A percentile compares a stretch with the other conserved stretches of the same genome.
These are phyloP conservation scores for Lochmaea capreae DNA, from an alignment of 2,888 invertebrate genomes.

Conservation along the genomic window DNA sequence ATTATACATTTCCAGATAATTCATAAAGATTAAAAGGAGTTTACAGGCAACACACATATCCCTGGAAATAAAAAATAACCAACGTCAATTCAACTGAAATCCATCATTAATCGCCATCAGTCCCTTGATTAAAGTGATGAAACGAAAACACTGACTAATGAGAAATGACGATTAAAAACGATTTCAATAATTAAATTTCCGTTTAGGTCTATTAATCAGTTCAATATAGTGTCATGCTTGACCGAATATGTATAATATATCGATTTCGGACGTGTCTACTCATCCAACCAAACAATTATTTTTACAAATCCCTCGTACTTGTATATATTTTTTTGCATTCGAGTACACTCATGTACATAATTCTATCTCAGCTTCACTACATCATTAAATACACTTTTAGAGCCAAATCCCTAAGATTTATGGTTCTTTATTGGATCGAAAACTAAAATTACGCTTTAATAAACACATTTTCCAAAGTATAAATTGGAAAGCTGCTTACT, in stretches of 20 bases:
- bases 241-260: constrained; percentile 12
- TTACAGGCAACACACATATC: background rate
- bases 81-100: constrained; percentile 32
- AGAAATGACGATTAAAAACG: constrained; percentile 44
- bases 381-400: constrained; percentile 14
- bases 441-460: constrained; percentile 45
- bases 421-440: constrained; percentile 52
- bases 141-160: constrained; percentile 37
- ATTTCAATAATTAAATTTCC: constrained; percentile 41
- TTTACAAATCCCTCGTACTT: too few relatives aligned
- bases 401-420: constrained; percentile 47
- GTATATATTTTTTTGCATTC: background rate
- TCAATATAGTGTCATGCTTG: constrained; percentile 28
- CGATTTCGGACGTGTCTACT: background rate
- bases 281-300: background rate
- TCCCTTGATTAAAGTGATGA: constrained; percentile 32
- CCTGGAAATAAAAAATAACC: constrained; percentile 25
- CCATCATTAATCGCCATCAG: constrained; percentile 29
- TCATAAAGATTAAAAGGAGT: too few relatives aligned
- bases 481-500: constrained; percentile 49
- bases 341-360: background rate
- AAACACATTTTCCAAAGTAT: constrained; percentile 47
- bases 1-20: too few relatives aligned
- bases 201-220: constrained; percentile 38
- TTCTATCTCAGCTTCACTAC: background rate